Percentiles rank a stretch among this genome's conserved stretches.
Evolutionary conservation across 1,140 invertebrate species (phyloP).

Genomic region (Limonius californicus): DNA sequence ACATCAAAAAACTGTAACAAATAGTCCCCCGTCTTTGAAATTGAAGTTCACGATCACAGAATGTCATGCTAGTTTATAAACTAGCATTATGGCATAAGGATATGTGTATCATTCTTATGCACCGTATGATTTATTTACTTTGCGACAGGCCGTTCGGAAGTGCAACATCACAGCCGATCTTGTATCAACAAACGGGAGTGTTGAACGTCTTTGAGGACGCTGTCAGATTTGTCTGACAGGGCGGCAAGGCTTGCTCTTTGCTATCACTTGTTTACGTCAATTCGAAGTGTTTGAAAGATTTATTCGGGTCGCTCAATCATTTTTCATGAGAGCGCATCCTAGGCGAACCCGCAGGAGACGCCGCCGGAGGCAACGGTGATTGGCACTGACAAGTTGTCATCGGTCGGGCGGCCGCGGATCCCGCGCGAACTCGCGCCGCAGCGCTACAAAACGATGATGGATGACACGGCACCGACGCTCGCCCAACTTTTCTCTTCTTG

Average conservation of each 20-base stretch:
- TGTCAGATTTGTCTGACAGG: slow-evolving; percentile 17
- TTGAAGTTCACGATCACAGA: too few species aligned
- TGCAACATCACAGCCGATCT: slow-evolving; percentile 10
- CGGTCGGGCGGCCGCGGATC: slow-evolving; percentile 8
- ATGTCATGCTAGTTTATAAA: too few species aligned
- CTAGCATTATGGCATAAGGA: too few species aligned
- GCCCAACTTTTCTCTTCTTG: background rate
- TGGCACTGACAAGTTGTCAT: slow-evolving; percentile 39
- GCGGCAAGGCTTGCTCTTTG: background rate
- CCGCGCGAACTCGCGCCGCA: slow-evolving; percentile 1
- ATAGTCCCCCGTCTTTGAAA: too few species aligned
- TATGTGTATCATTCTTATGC: background rate
- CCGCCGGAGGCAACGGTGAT: slow-evolving; percentile 28
- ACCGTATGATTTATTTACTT: slow-evolving; percentile 3
- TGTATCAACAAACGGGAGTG: slow-evolving; percentile 12
- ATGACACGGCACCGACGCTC: slow-evolving; percentile 25
- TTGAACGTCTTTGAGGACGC: slow-evolving; percentile 4
- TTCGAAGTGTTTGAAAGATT: slow-evolving; percentile 20
- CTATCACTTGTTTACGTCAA: slow-evolving; percentile 19
- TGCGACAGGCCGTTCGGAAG: background rate
- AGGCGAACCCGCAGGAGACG: slow-evolving; percentile 11
- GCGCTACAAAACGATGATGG: slow-evolving; percentile 12
- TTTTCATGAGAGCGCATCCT: slow-evolving; percentile 20
- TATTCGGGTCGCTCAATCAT: slow-evolving; percentile 20
- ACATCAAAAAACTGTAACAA: too few species aligned